Evolutionary conservation across 2,888 invertebrate genomes (phyloP), one percentile per base, ranked within the genome.

Genomic region (Oeneis ivallda): DNA sequence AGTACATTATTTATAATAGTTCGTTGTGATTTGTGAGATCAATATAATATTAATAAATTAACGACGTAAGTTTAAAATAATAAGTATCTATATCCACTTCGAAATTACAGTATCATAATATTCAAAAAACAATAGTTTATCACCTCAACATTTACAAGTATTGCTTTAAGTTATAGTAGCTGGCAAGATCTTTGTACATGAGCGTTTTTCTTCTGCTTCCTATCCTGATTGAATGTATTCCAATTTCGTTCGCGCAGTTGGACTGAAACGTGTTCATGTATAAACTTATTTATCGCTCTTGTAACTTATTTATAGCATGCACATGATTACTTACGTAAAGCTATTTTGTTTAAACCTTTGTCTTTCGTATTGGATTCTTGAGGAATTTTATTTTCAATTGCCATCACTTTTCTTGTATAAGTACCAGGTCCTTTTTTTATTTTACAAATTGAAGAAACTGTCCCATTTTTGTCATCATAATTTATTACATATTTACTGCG

Each of bases 401-500:
- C 71, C 41, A 72, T 70, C 69, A 81, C 81, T 75, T 83, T 88
- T 71, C 79, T 80, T 74, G 80, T 85, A 56, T 83, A 79, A 53
- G 79, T 73, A 67, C 79, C 73, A 58, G 79, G 79, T 10, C 75
- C 80, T 65, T 84, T 73, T 76, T 82, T 81, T 56, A 89, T 78
- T 85, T 91, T 90, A 72, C 86, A 83, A 68, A 92, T 77, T 13
- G 92, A 91, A 10, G 92, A 87, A 5, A 91, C 87, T 10, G 90
- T 90, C 71, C 92, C 92, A 69, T 91, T 87, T 79, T 91, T 90
- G 69, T 92, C 91, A 68, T 91, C 87, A 66, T 92, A 92, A 73
- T 92, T 91, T 65, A 92, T 89, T 13, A 92, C 86, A 70, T 89
- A 90, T 79, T 88, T 86, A 74, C 82, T 86, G 73, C 83, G 78